Conservation (phyloP, 1,140 invertebrate species). For the Drosophila rhopaloa region DNA sequence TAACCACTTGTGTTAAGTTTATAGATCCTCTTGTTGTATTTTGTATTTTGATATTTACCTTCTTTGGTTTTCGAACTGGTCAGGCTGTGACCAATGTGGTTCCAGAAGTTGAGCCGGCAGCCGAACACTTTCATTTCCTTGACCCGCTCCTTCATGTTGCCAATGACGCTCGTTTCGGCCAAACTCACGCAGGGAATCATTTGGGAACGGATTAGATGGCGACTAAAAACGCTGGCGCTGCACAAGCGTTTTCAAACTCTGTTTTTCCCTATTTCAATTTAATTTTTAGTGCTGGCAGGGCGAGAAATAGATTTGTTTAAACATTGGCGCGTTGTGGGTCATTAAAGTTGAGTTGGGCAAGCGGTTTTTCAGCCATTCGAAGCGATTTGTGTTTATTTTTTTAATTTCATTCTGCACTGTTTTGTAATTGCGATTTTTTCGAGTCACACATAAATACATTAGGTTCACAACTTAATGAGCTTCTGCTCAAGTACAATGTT, state of each 20-base stretch:
- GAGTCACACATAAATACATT: slow-evolving; percentile 16
- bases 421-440: slow-evolving; percentile 38
- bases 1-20: not conserved
- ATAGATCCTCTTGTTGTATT: not conserved
- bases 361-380: slow-evolving; percentile 19
- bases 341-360: slow-evolving; percentile 23
- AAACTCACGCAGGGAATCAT: slow-evolving; percentile 85
- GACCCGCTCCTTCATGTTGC: slow-evolving; percentile 85
- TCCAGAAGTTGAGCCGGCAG: slow-evolving; percentile 84
- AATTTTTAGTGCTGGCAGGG: slow-evolving; percentile 25
- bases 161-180: slow-evolving; percentile 84
- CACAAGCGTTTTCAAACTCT: slow-evolving; percentile 28
- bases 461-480: slow-evolving; percentile 34
- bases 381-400: slow-evolving; percentile 31
- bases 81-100: slow-evolving; percentile 82
- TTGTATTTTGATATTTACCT: slow-evolving; percentile 51
- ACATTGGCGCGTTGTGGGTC: slow-evolving; percentile 9
- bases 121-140: slow-evolving; percentile 85
- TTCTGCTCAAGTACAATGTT: slow-evolving; percentile 48
- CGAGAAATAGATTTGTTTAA: slow-evolving; percentile 35
- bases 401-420: slow-evolving; percentile 9
- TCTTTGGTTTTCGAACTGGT: slow-evolving; percentile 84
- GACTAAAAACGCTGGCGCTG: slow-evolving; percentile 29
- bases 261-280: slow-evolving; percentile 16
- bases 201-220: slow-evolving; percentile 40